These are phyloP conservation scores for Dinothrombium tinctorium DNA, from an alignment of 1,140 invertebrate species.

Conservation along the genomic window DNA sequence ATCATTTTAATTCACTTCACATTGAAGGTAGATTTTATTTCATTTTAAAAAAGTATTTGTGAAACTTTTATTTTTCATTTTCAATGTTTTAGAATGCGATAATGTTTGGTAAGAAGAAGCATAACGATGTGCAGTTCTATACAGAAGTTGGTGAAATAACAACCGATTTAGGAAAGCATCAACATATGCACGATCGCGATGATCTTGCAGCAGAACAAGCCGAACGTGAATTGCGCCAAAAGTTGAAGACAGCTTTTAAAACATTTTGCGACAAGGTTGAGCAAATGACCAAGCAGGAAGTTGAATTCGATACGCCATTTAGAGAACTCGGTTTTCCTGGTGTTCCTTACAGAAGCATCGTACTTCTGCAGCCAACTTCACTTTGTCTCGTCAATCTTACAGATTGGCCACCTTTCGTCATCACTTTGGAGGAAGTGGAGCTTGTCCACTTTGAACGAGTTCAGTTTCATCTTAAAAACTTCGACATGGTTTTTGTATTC, in stretches of 20 bases:
- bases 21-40: too few relatives aligned
- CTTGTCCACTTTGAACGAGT: constrained; percentile 97
- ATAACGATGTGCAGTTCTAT: constrained; percentile 96
- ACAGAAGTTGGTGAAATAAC: constrained; percentile 99
- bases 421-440: constrained; percentile 90
- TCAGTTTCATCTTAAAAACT: constrained; percentile 93
- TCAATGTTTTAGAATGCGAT: too few relatives aligned
- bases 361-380: constrained; percentile 84
- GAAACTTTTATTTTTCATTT: too few relatives aligned
- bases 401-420: constrained; percentile 97
- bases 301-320: constrained; percentile 97
- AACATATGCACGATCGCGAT: constrained; percentile 97
- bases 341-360: constrained; percentile 87
- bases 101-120: constrained; percentile 98
- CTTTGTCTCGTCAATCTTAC: constrained; percentile 88
- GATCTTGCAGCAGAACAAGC: constrained; percentile 95
- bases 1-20: constrained; percentile 97
- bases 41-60: too few relatives aligned
- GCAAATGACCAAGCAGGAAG: constrained; percentile 76
- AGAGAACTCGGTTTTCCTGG: constrained; percentile 91
- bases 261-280: constrained; percentile 97
- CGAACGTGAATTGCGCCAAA: constrained; percentile 83
- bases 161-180: constrained; percentile 95
- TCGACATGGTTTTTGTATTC: constrained; percentile 99
- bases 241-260: constrained; percentile 90